Percentiles rank a stretch among this genome's conserved stretches.
These are phyloP conservation scores for Huso huso DNA, from an alignment of 2,797 vertebrate genomes.

Conservation along the genomic window DNA sequence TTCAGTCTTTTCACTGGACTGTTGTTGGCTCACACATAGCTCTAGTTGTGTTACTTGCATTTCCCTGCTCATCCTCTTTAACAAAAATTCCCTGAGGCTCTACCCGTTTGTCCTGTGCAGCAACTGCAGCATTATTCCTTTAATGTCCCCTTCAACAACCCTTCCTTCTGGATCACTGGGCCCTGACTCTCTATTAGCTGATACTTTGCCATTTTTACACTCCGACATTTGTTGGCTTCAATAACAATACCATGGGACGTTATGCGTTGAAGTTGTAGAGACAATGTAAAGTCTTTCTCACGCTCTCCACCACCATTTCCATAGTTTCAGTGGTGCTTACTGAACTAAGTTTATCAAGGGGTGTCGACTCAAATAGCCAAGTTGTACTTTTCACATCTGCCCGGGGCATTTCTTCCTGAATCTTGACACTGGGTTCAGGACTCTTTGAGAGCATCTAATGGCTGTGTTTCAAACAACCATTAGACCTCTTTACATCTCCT, in stretches of 20 bases:
- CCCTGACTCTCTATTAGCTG: slow-evolving; percentile 44
- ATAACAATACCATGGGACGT: slow-evolving; percentile 75
- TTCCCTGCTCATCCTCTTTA: slow-evolving; percentile 64
- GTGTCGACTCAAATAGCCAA: slow-evolving; percentile 77
- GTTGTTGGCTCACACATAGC: slow-evolving; percentile 53
- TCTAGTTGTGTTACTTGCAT: slow-evolving; percentile 50
- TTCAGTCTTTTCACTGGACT: slow-evolving; percentile 43
- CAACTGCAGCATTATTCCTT: slow-evolving; percentile 77
- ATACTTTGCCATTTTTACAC: slow-evolving; percentile 81
- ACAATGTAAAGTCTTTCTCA: slow-evolving; percentile 62
- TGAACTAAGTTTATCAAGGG: slow-evolving; percentile 65
- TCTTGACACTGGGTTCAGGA: slow-evolving; percentile 28
- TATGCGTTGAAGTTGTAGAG: slow-evolving; percentile 62
- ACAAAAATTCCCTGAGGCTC: slow-evolving; percentile 67
- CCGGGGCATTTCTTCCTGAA: slow-evolving; percentile 39
- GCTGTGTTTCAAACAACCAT: slow-evolving; percentile 85
- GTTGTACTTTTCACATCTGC: slow-evolving; percentile 74
- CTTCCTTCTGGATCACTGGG: slow-evolving; percentile 67
- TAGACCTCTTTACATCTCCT: slow-evolving; percentile 84
- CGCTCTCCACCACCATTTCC: slow-evolving; percentile 58
- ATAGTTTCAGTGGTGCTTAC: slow-evolving; percentile 44
- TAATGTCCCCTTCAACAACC: slow-evolving; percentile 73
- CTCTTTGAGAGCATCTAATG: slow-evolving; percentile 75
- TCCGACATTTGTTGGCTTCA: slow-evolving; percentile 70
- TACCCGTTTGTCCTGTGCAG: slow-evolving; percentile 67